Conservation (phyloP, 1,140 invertebrate genomes). For the Drosophila persimilis region DNA sequence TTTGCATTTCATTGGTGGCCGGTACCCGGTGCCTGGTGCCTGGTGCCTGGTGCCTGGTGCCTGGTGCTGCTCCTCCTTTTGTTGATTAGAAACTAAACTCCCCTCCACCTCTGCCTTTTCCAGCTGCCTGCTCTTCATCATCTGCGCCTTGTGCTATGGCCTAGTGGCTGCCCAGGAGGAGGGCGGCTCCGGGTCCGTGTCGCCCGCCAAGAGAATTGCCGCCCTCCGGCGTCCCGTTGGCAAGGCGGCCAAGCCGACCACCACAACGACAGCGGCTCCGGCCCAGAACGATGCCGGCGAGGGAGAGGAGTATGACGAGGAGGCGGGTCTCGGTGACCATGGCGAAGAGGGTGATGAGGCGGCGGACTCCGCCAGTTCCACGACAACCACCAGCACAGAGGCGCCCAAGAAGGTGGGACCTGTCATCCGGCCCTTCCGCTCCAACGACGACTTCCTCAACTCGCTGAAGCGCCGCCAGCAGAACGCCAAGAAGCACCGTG, state of each 20-base stretch:
- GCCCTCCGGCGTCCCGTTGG: conserved; percentile 73
- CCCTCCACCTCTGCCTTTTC: not conserved
- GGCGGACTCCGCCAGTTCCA: conserved; percentile 67
- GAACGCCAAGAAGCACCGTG: conserved; percentile 83
- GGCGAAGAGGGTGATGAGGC: conserved; percentile 83
- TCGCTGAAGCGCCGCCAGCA: conserved; percentile 86
- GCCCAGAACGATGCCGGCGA: conserved; percentile 56
- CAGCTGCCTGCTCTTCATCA: conserved; percentile 79
- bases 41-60: not conserved
- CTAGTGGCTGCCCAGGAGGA: conserved; percentile 66
- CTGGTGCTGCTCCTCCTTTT: not conserved
- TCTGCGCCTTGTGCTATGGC: conserved; percentile 67
- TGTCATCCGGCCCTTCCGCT: conserved; percentile 87
- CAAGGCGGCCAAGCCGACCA: conserved; percentile 66
- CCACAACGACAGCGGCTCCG: conserved; percentile 72
- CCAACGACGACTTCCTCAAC: conserved; percentile 89
- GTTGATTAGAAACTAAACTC: no score
- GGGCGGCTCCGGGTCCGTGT: conserved; percentile 33
- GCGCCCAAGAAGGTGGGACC: conserved; percentile 86
- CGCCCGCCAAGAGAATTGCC: conserved; percentile 69
- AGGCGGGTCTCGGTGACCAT: conserved; percentile 81
- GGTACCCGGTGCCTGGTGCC: not conserved
- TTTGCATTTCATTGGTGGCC: conserved; percentile 12
- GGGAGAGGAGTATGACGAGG: conserved; percentile 83
- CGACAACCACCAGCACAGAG: conserved; percentile 88